phyloP scores from a whole-genome alignment of 2,888 invertebrate species.

The Chelonus formosanus region DNA sequence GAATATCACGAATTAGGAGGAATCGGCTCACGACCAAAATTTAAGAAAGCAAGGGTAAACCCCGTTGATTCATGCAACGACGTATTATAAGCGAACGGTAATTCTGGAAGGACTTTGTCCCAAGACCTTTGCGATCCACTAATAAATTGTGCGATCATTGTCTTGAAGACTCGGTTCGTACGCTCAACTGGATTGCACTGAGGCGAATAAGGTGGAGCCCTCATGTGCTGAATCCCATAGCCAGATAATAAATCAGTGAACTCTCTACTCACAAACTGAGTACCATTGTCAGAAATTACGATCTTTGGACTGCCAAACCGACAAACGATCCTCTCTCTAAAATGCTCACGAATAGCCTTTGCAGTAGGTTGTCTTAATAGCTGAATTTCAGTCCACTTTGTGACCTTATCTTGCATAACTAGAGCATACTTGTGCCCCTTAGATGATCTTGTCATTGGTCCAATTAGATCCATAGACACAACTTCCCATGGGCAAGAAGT shows the following conservation, averaged over 20 bases:
- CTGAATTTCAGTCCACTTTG: constrained; percentile 41
- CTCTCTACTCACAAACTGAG: constrained; percentile 38
- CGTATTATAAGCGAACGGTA: constrained; percentile 23
- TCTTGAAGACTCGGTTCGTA: constrained; percentile 50
- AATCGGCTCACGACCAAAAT: no score
- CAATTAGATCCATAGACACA: no score
- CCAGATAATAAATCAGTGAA: constrained; percentile 31
- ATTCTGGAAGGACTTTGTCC: constrained; percentile 30
- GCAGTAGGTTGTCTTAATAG: constrained; percentile 43
- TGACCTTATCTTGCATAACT: neutral
- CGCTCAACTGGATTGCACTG: constrained; percentile 57
- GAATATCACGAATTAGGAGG: no score
- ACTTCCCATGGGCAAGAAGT: no score
- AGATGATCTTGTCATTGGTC: no score
- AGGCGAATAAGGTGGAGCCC: constrained; percentile 47
- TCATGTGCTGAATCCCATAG: constrained; percentile 33
- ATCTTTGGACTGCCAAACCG: constrained; percentile 32
- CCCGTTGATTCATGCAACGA: constrained; percentile 37
- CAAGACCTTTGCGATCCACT: constrained; percentile 41
- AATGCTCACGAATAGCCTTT: neutral
- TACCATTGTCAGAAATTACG: constrained; percentile 6
- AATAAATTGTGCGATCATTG: constrained; percentile 52
- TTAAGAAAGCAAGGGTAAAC: no score
- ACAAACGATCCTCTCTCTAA: constrained; percentile 21
- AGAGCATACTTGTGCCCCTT: no score